These are phyloP conservation scores for Sinelater perroti DNA, from an alignment of 2,888 invertebrate species.

Conservation along the genomic window DNA sequence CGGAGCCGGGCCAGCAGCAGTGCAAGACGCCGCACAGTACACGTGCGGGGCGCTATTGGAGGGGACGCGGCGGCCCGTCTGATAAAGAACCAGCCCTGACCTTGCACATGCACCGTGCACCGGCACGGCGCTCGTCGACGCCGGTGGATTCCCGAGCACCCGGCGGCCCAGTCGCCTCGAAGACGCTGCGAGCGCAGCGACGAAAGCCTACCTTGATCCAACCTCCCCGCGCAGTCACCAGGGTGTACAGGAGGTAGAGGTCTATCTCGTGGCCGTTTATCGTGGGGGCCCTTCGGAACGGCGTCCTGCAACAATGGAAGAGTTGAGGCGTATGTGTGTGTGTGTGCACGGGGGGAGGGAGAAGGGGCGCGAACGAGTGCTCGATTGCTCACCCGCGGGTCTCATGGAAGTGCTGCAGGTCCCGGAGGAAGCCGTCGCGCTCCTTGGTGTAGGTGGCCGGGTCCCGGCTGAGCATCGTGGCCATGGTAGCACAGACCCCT, in stretches of 20 bases:
- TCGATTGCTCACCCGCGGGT: conserved; percentile 81
- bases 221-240: conserved; percentile 92
- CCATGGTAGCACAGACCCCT: conserved; percentile 62
- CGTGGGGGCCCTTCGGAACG: conserved; percentile 72
- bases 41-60: conserved; percentile 17
- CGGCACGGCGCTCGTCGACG: conserved; percentile 18
- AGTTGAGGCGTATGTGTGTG: conserved; percentile 29
- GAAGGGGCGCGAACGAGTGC: conserved; percentile 23
- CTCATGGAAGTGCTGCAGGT: conserved; percentile 90
- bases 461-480: conserved; percentile 72
- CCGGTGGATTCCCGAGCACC: conserved; percentile 11
- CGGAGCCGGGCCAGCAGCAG: conserved; percentile 2
- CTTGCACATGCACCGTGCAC: conserved; percentile 59
- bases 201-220: conserved; percentile 85
- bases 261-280: conserved; percentile 93
- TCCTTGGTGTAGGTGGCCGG: conserved; percentile 80
- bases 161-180: too few species aligned
- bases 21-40: conserved; percentile 12
- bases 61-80: conserved; percentile 20
- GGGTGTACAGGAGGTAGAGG: conserved; percentile 87
- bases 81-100: conserved; percentile 57
- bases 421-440: conserved; percentile 82
- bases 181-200: too few species aligned
- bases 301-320: conserved; percentile 61
- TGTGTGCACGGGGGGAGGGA: conserved; percentile 31